Evolutionary conservation across 2,888 invertebrate genomes (phyloP), one percentile per base, ranked within the genome.

Genomic region (Hirtodrosophila duncani): DNA sequence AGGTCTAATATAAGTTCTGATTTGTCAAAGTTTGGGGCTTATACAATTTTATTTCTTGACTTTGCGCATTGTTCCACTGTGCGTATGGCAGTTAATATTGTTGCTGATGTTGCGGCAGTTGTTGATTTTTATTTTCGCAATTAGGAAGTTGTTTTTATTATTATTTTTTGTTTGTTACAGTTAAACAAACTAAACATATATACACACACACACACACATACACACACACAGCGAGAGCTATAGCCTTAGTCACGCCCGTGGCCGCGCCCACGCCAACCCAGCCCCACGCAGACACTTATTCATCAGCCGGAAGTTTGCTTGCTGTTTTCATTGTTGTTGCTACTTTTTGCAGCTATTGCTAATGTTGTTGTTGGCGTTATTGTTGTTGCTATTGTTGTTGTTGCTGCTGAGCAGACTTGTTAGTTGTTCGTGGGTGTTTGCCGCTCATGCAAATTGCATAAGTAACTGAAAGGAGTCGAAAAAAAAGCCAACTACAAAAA

Each of bases 401-500:
- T 20, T 61, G 60, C 43, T 61, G 37, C 33, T 38, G 34, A 56
- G 58, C 78, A 72, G 77, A 77, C 68, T 80, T 80, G 69, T 69
- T 77, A 69, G 74, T 64, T 80, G 74, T 77, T 80, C 64, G 78
- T 80, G 74, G 81, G 78, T 77, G 74, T 77, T 75, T 75, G 81
- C 69, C 61, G 74, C 63, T 77, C 78, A 77, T 75, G 74, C 81
- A 75, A 75, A 75, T 75, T 77, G 74, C 78, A 72, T 52, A 60
- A 72, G 57, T 55, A 63, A 67, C 55, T 57, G 50, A 59, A 44
- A 13, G 10, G 5, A 14, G 33, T 11, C 38, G 24, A 41, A 41
- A 52, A 34, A 11, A 45, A 30, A 55, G 43, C 31, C 50, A 39
- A 51, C 50, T 52, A 51, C 33, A 26, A 44, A 66, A 68, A 74